Evolutionary conservation across 2,888 invertebrate species (phyloP), one percentile per base, ranked within the genome.

Genomic region (Allygus modestus): DNA sequence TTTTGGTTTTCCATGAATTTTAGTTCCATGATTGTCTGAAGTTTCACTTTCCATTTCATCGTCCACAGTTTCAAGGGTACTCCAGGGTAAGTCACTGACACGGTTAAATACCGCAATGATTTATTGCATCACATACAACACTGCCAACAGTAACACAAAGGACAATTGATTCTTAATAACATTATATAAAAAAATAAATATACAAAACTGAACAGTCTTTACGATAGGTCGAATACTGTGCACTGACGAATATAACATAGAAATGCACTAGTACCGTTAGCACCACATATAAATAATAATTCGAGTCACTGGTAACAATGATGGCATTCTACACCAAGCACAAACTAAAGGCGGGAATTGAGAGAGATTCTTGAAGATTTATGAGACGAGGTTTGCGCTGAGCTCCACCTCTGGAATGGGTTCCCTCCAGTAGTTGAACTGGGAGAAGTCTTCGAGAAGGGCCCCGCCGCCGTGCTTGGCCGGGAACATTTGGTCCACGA

Each of bases 401-500:
- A 81, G 77, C 11, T 88, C 86, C 51, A 93, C 88, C 86, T 93
- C 92, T 1, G 93, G 94, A 87, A 98, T 92, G 12, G 98, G 98
- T 87, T 97, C 96, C 87, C 98, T 94, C 99, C 99, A 99, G 91
- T 95, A 99, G 89, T 96, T 95, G 88, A 98, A 97, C 87, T 94
- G 93, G 0, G 93, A 92, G 23, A 92, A 92, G 73, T 94, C 94
- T 87, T 93, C 92, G 0, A 87, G 87, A n/a, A 88, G 85, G 4
- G 87, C 85, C 89, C 93, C 93, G 88, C 92, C 93, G 89, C 92
- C 92, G 75, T 96, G 95, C 69, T 88, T 87, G 0, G 91, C 90
- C 88, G 99, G 99, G 91, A 98, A 99, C 90, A 99, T 94, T 91
- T 98, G 98, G 92, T 99, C 99, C 87, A 97, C 98, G 87, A 98